Base-by-base conservation (phyloP, 1,140 invertebrate species). In the Diabrotica virgifera region DNA sequence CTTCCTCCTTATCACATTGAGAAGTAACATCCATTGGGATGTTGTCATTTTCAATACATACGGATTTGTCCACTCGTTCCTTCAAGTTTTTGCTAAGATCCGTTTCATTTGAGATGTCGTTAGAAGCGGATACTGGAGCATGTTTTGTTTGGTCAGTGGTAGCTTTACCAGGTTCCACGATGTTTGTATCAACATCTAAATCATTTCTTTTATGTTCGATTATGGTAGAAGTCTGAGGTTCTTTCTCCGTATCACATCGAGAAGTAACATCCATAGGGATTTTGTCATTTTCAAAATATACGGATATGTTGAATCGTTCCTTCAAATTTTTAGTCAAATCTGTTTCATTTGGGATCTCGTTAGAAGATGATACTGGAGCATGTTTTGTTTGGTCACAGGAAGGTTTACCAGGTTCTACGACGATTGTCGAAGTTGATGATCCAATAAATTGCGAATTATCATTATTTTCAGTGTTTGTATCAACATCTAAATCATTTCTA, bases 71-170 rank as follows among this genome's bases (percentile, higher is more conserved):
- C 12, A 36, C 60, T 13, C 24, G 50, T 11, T 13, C 5, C n/a
- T 5, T 2, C 6, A n/a, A 13, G 53, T 62, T 36, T 12, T 9
- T 37, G 36, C 8, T 38, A 7, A 9, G 6, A 10, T 14, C 50
- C 59, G 35, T 40, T 36, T 10, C 36, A 46, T 46, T 8, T 8
- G 40, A 46, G 40, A 8, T 3, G 40, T 46, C 40, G 40, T 46
- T 46, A 8, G 40, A 2, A 46, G 24, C 4, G 1, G 24, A 24
- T 24, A n/a, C n/a, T n/a, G n/a, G n/a, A n/a, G n/a, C n/a, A n/a
- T n/a, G n/a, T n/a, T n/a, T n/a, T 36, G 62, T 71, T 60, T 74
- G 67, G 52, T 74, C 66, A 8, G 60, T 56, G 0, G 69, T 62
- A 11, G 36, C 36, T 59, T 66, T 51, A 50, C 4, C 11, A 51